Percentiles rank a stretch among this genome's conserved stretches.
Conservation (phyloP, 2,113 vertebrate species). For the Neolamprologus ventralis region DNA sequence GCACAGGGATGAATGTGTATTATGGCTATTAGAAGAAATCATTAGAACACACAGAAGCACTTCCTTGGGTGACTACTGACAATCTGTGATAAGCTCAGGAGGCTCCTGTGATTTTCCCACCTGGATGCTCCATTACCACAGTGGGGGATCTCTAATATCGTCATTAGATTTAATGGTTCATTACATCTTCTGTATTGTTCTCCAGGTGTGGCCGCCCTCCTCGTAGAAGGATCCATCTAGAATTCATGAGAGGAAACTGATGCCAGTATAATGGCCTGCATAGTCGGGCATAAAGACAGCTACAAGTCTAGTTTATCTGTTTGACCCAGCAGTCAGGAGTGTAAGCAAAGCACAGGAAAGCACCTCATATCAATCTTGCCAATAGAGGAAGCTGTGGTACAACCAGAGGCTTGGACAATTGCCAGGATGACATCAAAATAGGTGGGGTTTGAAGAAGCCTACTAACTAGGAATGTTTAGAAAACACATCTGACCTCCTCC, state of each 20-base stretch:
- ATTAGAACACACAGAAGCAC: background rate
- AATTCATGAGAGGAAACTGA: conserved; percentile 50
- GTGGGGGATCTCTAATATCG: conserved; percentile 7
- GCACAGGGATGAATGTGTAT: background rate
- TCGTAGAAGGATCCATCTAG: conserved; percentile 15
- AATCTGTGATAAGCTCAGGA: background rate
- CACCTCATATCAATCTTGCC: background rate
- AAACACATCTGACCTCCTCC: conserved; percentile 1
- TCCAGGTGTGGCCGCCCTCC: conserved; percentile 50
- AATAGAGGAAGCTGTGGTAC: background rate
- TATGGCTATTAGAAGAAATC: background rate
- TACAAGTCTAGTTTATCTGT: background rate
- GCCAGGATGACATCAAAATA: background rate
- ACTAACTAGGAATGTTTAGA: conserved; percentile 28
- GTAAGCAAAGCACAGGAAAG: background rate
- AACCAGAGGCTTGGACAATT: background rate
- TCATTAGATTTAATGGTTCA: conserved; percentile 42
- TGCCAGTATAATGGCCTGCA: background rate
- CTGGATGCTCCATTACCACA: background rate
- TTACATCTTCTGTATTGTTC: conserved; percentile 24
- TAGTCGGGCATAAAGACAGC: background rate
- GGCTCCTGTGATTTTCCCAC: conserved; percentile 17
- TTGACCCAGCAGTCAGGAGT: background rate
- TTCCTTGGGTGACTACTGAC: background rate
- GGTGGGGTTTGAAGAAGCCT: background rate